Evolutionary conservation across 2,113 vertebrate species (phyloP).

Genomic region (Apaloderma vittatum): DNA sequence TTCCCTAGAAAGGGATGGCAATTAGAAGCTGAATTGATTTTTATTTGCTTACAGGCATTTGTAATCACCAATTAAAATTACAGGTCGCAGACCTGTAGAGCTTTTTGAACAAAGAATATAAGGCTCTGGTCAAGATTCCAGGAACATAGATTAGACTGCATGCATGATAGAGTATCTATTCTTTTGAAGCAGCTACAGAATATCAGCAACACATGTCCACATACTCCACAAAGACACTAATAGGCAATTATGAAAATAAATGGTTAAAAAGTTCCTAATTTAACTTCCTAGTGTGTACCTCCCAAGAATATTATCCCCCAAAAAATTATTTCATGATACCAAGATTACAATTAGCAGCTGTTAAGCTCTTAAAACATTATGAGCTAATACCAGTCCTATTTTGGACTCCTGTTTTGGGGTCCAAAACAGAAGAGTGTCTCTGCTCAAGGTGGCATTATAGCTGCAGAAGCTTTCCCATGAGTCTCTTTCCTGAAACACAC

Average conservation of each 20-base stretch:
- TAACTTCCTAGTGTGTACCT: background rate
- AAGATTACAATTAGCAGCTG: background rate
- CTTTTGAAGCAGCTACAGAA: background rate
- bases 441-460: background rate
- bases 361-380: background rate
- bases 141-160: background rate
- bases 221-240: rapidly evolving
- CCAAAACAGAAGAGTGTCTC: background rate
- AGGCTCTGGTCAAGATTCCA: background rate
- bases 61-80: background rate
- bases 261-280: background rate
- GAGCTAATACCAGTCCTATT: background rate
- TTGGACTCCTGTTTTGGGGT: background rate
- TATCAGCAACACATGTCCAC: background rate
- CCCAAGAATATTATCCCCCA: background rate
- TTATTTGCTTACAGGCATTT: background rate
- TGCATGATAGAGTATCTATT: background rate
- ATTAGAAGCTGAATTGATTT: background rate
- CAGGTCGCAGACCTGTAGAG: background rate
- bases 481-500: background rate
- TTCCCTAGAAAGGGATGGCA: background rate
- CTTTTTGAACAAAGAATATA: background rate
- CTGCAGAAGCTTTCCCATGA: background rate
- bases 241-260: background rate
- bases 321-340: background rate